Evolutionary conservation across 1,140 invertebrate species (phyloP).

Genomic region (Microplitis mediator): DNA sequence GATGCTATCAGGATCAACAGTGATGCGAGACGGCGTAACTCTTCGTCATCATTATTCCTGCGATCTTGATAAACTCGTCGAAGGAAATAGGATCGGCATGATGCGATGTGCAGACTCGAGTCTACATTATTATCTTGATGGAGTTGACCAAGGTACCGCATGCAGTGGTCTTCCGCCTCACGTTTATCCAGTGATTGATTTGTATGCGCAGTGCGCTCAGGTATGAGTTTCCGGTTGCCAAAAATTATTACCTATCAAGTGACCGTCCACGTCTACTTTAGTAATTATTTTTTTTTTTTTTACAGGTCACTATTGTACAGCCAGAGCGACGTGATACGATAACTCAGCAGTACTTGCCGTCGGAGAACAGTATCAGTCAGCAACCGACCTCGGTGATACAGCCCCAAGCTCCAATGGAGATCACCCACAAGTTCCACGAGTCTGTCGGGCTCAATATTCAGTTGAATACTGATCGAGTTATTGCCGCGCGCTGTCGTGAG

Average conservation of each 20-base stretch:
- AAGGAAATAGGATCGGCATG: slow-evolving; percentile 80
- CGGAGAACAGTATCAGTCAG: slow-evolving; percentile 59
- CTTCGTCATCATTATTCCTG: slow-evolving; percentile 82
- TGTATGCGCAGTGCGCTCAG: slow-evolving; percentile 94
- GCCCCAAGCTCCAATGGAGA: slow-evolving; percentile 52
- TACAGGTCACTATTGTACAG: slow-evolving; percentile 56
- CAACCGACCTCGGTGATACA: slow-evolving; percentile 59
- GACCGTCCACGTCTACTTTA: neutral
- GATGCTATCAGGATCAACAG: slow-evolving; percentile 83
- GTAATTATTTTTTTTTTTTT: slow-evolving; percentile 13
- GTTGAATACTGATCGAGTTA: slow-evolving; percentile 70
- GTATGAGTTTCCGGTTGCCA: slow-evolving; percentile 61
- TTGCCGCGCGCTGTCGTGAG: slow-evolving; percentile 70
- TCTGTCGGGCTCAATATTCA: slow-evolving; percentile 78
- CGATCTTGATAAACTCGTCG: slow-evolving; percentile 79
- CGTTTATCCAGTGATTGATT: slow-evolving; percentile 92
- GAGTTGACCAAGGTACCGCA: slow-evolving; percentile 87
- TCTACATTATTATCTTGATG: slow-evolving; percentile 90
- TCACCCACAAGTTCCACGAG: slow-evolving; percentile 66
- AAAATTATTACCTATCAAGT: neutral
- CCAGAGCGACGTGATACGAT: slow-evolving; percentile 58
- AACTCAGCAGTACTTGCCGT: slow-evolving; percentile 57
- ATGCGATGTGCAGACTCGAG: slow-evolving; percentile 84
- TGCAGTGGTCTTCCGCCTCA: slow-evolving; percentile 81
- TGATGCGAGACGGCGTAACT: slow-evolving; percentile 84